A percentile compares a stretch with the other conserved stretches of the same genome.
Conservation (phyloP, 1,140 invertebrate species). For the Hyposmocoma kahamanoa region DNA sequence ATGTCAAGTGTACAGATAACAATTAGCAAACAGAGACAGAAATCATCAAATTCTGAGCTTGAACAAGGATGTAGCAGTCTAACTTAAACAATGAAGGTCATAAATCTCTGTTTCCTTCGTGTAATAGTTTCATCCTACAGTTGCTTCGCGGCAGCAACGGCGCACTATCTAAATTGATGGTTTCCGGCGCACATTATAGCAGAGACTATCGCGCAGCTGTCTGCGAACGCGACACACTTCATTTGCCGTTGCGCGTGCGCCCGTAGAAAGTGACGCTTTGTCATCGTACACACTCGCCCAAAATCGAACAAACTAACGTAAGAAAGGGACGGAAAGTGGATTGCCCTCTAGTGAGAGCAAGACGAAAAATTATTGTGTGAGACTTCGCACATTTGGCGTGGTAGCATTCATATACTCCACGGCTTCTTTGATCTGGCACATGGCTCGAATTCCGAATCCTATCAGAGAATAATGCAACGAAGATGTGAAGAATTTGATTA, state of each 20-base stretch:
- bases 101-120: constrained; percentile 66
- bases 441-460: constrained; percentile 17
- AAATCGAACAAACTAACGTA: constrained; percentile 42
- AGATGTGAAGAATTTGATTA: too few relatives aligned
- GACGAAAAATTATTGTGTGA: constrained; percentile 15
- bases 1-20: too few relatives aligned
- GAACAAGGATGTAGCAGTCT: constrained; percentile 22
- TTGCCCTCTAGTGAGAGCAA: constrained; percentile 14
- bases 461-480: too few relatives aligned
- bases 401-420: constrained; percentile 21
- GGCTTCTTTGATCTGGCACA: constrained; percentile 25
- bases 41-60: too few relatives aligned
- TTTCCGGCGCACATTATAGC: constrained; percentile 64
- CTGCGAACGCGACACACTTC: constrained; percentile 63
- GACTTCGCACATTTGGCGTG: constrained; percentile 34
- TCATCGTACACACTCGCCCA: constrained; percentile 44
- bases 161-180: constrained; percentile 68
- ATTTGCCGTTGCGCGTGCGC: constrained; percentile 58
- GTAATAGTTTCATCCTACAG: constrained; percentile 63
- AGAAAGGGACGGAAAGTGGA: constrained; percentile 25
- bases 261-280: constrained; percentile 60
- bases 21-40: too few relatives aligned
- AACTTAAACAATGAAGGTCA: constrained; percentile 62
- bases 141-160: constrained; percentile 61
- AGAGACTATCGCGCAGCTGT: constrained; percentile 55